Base-by-base conservation (phyloP, 2,888 invertebrate species). In the Elegia similella region DNA sequence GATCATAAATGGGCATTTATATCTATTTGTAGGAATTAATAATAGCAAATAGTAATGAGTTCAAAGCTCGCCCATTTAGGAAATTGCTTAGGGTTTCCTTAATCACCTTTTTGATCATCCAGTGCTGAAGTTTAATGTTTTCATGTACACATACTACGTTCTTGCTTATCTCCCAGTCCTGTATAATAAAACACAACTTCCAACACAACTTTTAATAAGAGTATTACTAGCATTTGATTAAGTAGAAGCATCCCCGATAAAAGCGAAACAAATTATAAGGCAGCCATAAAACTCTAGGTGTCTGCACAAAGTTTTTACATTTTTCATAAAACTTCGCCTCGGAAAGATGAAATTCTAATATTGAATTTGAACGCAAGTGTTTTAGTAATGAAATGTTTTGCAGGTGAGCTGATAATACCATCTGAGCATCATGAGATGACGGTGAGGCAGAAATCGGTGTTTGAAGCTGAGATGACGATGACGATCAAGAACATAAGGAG, bases 381-480 rank as follows among this genome's bases (percentile, higher is more conserved):
- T 84, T 82, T 78, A 78, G 82, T 78, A 80, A 84, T 84, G 85
- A 84, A 83, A 84, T 83, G 73, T 80, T 82, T 68, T 74, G 56
- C 93, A 95, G 95, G 94, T 90, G 95, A 95, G 76, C 95, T 97
- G 95, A 95, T 97, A 80, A 95, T 97, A 73, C 94, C 95, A n/a
- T 96, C 96, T 67, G 92, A 93, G 61, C 96, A 96, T 79, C 96
- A 96, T 86, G 95, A 96, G 76, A 96, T 96, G 75, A 93, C 95
- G 70, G 94, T 94, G 62, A 86, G 93, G 58, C 93, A 93, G 65
- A 95, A 95, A 80, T 96, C 96, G 16, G 92, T 94, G 87, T 97
- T 97, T 79, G 96, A 97, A 83, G 95, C 96, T 0, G 94, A 94
- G 76, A 97, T 97, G 97, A 93, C 94, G 30, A 94, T 97, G 87